Base-by-base conservation (phyloP, 1,140 invertebrate genomes). In the Polyergus mexicanus region DNA sequence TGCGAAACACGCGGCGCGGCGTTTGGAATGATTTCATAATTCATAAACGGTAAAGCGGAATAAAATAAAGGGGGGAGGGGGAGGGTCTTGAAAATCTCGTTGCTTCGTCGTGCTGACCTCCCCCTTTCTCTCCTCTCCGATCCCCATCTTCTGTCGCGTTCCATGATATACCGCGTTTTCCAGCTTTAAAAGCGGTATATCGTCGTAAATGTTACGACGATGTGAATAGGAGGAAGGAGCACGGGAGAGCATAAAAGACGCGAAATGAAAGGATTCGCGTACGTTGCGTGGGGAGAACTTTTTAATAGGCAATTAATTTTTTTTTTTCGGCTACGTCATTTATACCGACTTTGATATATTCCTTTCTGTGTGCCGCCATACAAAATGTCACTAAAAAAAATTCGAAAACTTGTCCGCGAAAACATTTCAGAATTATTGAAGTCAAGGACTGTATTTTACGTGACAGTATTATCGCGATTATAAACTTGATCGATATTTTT, bases 21-120 rank as follows among this genome's bases (percentile, higher is more conserved):
- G 60, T 77, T 77, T 77, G 72, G 51, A 84, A 84, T 84, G 72
- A 84, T 84, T 84, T 84, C 83, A 84, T 84, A 84, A 84, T 84
- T 80, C 54, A 83, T 80, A 83, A 83, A 69, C 65, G 84, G 84
- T 56, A 80, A 80, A 28, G 38, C 54, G 68, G 54, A 83, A 83
- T 83, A 72, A 83, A 83, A 66, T 44, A 44, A 54, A 66, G 8
- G 11, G 19, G 3, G 25, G 25, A 66, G 8, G 11, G 19, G 3
- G 25, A 1, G 25, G 41, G 35, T 68, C 41, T 58, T 78, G 84
- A 60, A 81, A 81, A 84, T 69, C 78, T 81, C 54, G 65, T 71
- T 60, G 51, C 78, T 72, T 69, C 78, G 78, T 13, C 47, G 47
- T 22, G 51, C 25, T 44, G 51, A 41, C 51, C 25, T 11, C 65